Evolutionary conservation across 2,113 vertebrate species (phyloP), one percentile per base, ranked within the genome.

Genomic region (Lophura nycthemera): DNA sequence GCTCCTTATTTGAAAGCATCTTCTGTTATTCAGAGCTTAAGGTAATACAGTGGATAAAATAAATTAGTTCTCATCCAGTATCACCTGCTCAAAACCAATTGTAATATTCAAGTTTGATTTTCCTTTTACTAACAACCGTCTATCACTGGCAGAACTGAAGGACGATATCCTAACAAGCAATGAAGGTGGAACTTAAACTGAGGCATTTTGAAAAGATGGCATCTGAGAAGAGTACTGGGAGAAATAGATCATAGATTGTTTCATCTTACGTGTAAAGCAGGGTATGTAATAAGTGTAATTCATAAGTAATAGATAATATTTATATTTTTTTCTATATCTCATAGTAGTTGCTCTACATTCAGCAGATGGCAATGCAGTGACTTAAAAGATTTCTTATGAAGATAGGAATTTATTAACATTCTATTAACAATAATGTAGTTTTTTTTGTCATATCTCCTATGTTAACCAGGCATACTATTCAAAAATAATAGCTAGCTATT

Each of bases 301-400:
- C 27, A 67, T 70, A 64, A 73, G 30, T 75, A 82, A 63, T 75
- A 30, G 9, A 59, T 92, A 48, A 48, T 27, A 43, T 86, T 87
- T 84, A 72, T 94, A 2, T 80, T 63, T 74, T 89, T 84, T 6
- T 54, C 42, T 91, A 12, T 86, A 78, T 91, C 17, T 94, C 45
- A 47, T 89, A 87, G 89, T 73, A 85, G 40, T 42, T 89, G 60
- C 32, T 38, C 87, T 92, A 38, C 74, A 15, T 90, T 90, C 47
- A 78, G 90, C 86, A 88, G 73, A 88, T 77, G 50, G 78, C 38
- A 83, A 42, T 87, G 71, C 50, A 85, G 69, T 84, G 21, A 42
- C 29, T 92, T 85, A 42, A 60, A 84, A 85, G 48, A 79, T 63
- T 91, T 90, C 48, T 59, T 21, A 77, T 94, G 78, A n/a, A 38